phyloP scores from a whole-genome alignment of 2,113 vertebrate species.

The Fulmarus glacialis region DNA sequence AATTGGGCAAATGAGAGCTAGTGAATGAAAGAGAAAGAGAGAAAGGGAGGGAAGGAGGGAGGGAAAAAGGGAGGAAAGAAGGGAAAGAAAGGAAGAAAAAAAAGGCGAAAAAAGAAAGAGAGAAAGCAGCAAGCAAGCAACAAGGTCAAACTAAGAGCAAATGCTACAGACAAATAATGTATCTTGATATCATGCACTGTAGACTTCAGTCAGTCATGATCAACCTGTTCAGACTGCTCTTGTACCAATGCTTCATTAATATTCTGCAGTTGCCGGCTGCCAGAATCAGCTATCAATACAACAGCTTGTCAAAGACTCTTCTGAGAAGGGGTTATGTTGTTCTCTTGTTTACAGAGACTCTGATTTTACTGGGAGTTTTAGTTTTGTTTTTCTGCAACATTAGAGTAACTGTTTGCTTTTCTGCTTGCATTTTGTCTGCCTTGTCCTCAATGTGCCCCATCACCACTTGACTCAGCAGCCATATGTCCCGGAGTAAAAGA shows the following conservation, averaged over 20 bases:
- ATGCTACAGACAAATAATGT: not conserved
- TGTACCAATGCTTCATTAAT: conserved; percentile 10
- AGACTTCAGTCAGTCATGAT: conserved; percentile 10
- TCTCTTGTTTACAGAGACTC: not conserved
- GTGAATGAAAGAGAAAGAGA: not conserved
- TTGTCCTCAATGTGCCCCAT: not conserved
- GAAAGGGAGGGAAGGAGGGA: too few species aligned
- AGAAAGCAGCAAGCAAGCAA: not conserved
- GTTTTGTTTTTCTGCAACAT: not conserved
- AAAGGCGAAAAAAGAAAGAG: not conserved
- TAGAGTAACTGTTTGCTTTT: not conserved
- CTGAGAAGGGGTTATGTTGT: not conserved
- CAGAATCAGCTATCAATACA: conserved; percentile 11
- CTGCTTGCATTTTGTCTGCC: not conserved
- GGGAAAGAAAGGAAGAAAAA: not conserved
- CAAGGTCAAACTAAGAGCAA: conserved; percentile 32
- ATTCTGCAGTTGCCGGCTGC: conserved; percentile 11
- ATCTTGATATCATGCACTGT: not conserved
- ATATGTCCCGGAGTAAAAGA: not conserved
- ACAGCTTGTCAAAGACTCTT: conserved; percentile 24
- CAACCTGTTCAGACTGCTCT: not conserved
- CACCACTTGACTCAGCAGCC: not conserved
- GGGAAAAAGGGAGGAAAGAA: not conserved
- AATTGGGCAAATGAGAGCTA: not conserved
- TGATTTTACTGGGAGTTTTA: not conserved